Evolutionary conservation across 2,113 vertebrate genomes (phyloP), one percentile per base, ranked within the genome.

Genomic region (Nesospiza acunhae): DNA sequence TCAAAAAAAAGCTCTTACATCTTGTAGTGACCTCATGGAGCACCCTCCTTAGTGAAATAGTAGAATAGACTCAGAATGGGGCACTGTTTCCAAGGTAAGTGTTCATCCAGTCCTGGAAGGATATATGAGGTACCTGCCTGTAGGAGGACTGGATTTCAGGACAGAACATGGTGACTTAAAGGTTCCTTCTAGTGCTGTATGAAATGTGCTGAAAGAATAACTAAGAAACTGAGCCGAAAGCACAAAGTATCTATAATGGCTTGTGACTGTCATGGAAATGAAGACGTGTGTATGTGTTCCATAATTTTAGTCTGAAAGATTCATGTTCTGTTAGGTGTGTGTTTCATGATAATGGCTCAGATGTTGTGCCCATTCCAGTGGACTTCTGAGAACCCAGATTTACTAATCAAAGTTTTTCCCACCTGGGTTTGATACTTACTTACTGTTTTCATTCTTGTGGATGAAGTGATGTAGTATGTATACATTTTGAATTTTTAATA

Each of bases 221-320:
- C 33, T 63, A 10, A 39, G 75, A 85, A 42, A 3, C 2, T 5
- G 2, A 58, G 18, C 50, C 6, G 7, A 70, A 87, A 30, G 42
- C 1, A 3, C 1, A 1, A 24, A 55, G 15, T 63, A 33, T 42
- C 33, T 74, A 0, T 66, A 39, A 39, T 35, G 42, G 53, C 17
- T 74, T 30, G 7, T 84, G 60, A 44, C 33, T 59, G 24, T 41
- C 19, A 4, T 28, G 64, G n/a, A 15, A 28, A 26, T 68, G n/a
- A 75, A 35, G 62, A 60, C 16, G 3, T 8, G 6, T 28, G 4
- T 9, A 19, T 44, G 39, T 72, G 17, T 72, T 88, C 24, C 2
- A 0, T 88, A 68, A 60, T 63, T 76, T 52, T 76, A 79, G 10
- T 31, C 0, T 1, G 59, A 63, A 85, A 46, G 11, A 60, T 73